Base-by-base conservation (phyloP, 2,797 vertebrate species). In the Pangasius larnaudii region DNA sequence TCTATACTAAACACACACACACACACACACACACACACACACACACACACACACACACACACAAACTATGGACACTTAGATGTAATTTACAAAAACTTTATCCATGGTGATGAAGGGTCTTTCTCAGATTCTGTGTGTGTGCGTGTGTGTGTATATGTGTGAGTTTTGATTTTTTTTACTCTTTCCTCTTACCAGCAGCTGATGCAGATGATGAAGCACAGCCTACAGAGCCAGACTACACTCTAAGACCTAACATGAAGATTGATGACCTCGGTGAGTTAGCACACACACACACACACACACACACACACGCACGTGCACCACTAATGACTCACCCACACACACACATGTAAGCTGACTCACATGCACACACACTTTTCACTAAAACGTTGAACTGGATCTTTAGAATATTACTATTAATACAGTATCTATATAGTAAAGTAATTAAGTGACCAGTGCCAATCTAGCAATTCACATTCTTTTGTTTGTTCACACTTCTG, bases 201-300 rank as follows among this genome's bases (percentile, higher is more conserved):
- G 95, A 96, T 93, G 95, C 96, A 72, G 97, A 98, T 81, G 97
- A 99, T 94, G 97, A 97, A 93, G 95, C 95, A 80, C 95, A 95
- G 56, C 97, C 97, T 79, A 98, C 98, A 92, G 96, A 98, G 93
- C 96, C 97, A 87, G 97, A 97, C 95, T 97, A 98, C 95, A 99
- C 97, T 80, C 96, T 98, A 93, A 97, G 96, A 94, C 98, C 98
- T 61, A 97, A 97, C 93, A 96, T 99, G 95, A 98, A 98, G 95
- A 97, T 98, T 67, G 97, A 98, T 92, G 97, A 98, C 93, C 94
- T 98, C 88, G 98, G 98, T 99, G 96, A 97, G 98, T 97, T 90
- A 86, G 42, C 53, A 80, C 82, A 36, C 85, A 82, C 84, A 39
- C 79, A 63, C 58, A 80, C 53, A 36, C 53, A 81, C 46, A 22